phyloP scores from a whole-genome alignment of 2,888 invertebrate genomes.

The Notodonta ziczac region DNA sequence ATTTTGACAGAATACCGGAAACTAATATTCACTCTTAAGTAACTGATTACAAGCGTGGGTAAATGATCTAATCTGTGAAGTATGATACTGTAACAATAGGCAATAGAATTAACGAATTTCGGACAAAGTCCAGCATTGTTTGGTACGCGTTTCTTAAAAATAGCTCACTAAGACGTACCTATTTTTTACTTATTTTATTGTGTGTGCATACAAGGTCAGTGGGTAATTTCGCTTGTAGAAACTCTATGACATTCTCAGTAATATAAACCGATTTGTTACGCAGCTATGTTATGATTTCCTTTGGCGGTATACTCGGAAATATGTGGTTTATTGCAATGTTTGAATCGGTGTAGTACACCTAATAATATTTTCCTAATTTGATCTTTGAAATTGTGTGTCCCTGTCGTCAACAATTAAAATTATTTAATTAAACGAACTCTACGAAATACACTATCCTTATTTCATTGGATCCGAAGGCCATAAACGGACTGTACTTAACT shows the following conservation, averaged over 20 bases:
- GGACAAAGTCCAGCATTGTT: slow-evolving; percentile 47
- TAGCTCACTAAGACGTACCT: slow-evolving; percentile 11
- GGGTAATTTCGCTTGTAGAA: slow-evolving; percentile 11
- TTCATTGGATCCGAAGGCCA: neutral
- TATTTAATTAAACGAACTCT: too few species aligned
- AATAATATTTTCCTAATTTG: neutral
- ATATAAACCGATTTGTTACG: slow-evolving; percentile 2
- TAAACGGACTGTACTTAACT: neutral
- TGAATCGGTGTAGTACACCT: neutral
- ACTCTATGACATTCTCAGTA: slow-evolving; percentile 1
- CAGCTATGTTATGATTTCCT: neutral
- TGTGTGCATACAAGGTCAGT: slow-evolving; percentile 22
- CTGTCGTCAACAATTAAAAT: too few species aligned
- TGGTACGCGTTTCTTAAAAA: slow-evolving; percentile 32
- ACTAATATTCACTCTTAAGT: slow-evolving; percentile 5
- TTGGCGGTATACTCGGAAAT: neutral
- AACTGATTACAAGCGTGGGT: slow-evolving; percentile 37
- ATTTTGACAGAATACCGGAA: slow-evolving; percentile 18
- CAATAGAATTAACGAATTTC: slow-evolving; percentile 37
- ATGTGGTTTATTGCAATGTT: neutral
- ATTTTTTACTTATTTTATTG: slow-evolving; percentile 18
- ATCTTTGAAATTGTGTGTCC: neutral
- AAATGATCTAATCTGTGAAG: slow-evolving; percentile 36
- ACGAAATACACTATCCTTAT: too few species aligned
- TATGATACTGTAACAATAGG: slow-evolving; percentile 44